Evolutionary conservation across 2,888 invertebrate genomes (phyloP), one percentile per base, ranked within the genome.

Genomic region (Melitaea athalia): DNA sequence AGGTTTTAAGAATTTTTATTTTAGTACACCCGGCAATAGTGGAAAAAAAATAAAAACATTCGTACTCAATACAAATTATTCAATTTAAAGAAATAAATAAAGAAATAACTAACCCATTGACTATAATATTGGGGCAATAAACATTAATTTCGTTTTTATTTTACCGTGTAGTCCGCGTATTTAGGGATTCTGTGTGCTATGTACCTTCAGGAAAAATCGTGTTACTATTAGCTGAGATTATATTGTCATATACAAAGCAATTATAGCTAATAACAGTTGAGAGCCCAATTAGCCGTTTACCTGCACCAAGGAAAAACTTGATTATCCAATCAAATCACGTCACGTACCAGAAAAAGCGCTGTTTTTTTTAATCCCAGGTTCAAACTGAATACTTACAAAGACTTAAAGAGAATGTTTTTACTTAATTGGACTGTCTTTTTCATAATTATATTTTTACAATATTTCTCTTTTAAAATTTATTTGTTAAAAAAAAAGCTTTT

Each of bases 121-220:
- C 8, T 8, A 5, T n/a, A n/a, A n/a, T n/a, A n/a, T 38, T 8
- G 8, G 6, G 8, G 38, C 38, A 8, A 5, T 38, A 38, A 38
- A 38, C 38, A 38, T 38, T 50, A 7, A 11, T 17, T 17, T 17
- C 6, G 15, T 17, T 24, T 12, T 53, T 17, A 5, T 53, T 53
- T 10, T 17, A 24, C 5, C 24, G 24, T 52, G 3, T 17, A 17
- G 15, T 10, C 11, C 10, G 11, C 10, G 11, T 52, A 14, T 31
- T 53, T 31, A 31, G 14, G 31, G 31, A 14, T 12, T 31, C 31
- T 31, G 5, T 31, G 14, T n/a, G 31, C 33, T 15, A 78, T 82
- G 79, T 81, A 83, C 80, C 80, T 83, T 84, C 77, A 75, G 79
- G 78, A 80, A 81, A 63, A 63, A 61, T 60, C 49, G n/a, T 14